Conservation (phyloP, 53 echinoderm and acorn worm genomes). For the Holothuria scabra region DNA sequence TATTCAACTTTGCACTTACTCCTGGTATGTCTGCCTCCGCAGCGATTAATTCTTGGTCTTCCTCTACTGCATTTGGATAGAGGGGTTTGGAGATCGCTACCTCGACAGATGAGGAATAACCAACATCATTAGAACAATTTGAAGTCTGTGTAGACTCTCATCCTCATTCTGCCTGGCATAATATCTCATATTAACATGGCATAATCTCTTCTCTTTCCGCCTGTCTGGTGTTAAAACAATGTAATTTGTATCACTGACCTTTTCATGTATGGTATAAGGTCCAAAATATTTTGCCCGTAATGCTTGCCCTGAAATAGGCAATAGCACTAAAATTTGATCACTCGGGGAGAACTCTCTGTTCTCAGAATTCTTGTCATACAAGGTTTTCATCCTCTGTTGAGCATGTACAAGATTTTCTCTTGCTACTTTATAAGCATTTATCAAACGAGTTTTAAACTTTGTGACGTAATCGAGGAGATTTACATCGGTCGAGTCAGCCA, state of each 20-base stretch:
- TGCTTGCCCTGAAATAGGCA: slow-evolving; percentile 57
- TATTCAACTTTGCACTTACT: slow-evolving; percentile 24
- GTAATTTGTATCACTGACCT: slow-evolving; percentile 37
- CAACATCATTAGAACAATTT: background rate
- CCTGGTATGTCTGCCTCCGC: slow-evolving; percentile 6
- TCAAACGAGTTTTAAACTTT: background rate
- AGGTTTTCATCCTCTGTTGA: slow-evolving; percentile 1
- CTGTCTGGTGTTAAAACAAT: slow-evolving; percentile 60
- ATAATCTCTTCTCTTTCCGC: slow-evolving; percentile 46
- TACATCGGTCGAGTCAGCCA: background rate
- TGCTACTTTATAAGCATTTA: background rate
- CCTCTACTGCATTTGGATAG: background rate
- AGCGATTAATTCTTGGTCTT: background rate
- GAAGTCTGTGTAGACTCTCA: background rate
- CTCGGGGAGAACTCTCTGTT: slow-evolving; percentile 48
- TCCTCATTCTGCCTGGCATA: background rate
- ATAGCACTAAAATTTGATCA: slow-evolving; percentile 56
- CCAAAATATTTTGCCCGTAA: slow-evolving; percentile 60
- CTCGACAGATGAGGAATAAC: background rate
- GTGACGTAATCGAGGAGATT: slow-evolving; percentile 6
- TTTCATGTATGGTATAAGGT: slow-evolving; percentile 55
- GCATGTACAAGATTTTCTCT: background rate
- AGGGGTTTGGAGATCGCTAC: background rate
- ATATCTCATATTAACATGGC: slow-evolving; percentile 46
- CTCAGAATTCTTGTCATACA: background rate